phyloP scores from a whole-genome alignment of 2,888 invertebrate species.

The Chymomyza amoena region DNA sequence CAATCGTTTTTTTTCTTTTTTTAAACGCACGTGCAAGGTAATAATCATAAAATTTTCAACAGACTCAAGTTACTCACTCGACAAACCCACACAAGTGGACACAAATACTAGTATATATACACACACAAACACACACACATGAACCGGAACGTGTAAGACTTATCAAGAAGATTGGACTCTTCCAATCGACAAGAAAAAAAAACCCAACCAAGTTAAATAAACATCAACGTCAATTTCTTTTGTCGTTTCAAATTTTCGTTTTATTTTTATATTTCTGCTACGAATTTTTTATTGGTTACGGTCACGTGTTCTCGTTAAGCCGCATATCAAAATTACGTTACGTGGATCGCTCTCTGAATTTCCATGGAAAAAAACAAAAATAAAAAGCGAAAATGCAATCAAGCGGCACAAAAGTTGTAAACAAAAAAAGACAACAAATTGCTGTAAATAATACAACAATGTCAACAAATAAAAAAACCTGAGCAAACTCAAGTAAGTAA shows the following conservation, averaged over 20 bases:
- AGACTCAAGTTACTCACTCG: constrained; percentile 29
- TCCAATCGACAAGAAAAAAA: neutral
- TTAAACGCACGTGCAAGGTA: constrained; percentile 45
- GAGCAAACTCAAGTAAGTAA: neutral
- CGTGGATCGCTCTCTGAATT: constrained; percentile 50
- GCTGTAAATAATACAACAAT: neutral
- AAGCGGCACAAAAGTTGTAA: constrained; percentile 25
- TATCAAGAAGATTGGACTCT: constrained; percentile 7
- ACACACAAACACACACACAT: neutral
- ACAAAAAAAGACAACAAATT: neutral
- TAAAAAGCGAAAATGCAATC: constrained; percentile 44
- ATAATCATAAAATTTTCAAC: constrained; percentile 20
- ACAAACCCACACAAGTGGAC: neutral
- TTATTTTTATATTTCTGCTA: constrained; percentile 17
- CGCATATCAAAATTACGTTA: constrained; percentile 47
- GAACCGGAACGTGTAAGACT: neutral
- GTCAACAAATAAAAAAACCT: neutral
- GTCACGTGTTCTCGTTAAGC: constrained; percentile 53
- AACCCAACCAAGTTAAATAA: neutral
- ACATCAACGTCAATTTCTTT: constrained; percentile 2
- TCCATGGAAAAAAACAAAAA: constrained; percentile 33
- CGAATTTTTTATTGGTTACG: constrained; percentile 33
- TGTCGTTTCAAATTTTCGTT: constrained; percentile 6
- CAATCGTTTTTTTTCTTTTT: neutral
- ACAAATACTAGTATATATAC: neutral